Base-by-base conservation (phyloP, 2,888 invertebrate species). In the Erannis defoliaria region DNA sequence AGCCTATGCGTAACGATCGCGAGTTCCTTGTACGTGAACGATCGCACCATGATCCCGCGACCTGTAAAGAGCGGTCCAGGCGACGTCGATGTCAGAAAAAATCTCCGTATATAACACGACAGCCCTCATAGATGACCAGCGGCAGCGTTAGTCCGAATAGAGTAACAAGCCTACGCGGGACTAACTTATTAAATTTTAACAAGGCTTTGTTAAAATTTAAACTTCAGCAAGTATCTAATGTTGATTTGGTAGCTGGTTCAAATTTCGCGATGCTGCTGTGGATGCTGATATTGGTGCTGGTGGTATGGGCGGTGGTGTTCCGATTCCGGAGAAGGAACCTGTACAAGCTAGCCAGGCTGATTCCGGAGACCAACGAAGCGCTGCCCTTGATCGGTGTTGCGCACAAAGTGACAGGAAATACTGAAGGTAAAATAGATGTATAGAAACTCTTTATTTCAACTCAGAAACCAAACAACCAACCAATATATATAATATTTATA, bases 321-420 rank as follows among this genome's bases (percentile, higher is more conserved):
- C 77, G 82, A 71, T 84, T 76, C 45, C 76, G 71, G 37, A 80
- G 88, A 57, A 78, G 88, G 64, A 73, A 80, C 37, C 77, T 90
- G 81, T 83, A 85, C 56, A 72, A 78, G 61, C 60, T 91, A 35
- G 88, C 89, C 1, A 67, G 79, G 0, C 66, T 50, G 3, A 71
- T 87, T 46, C 80, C 80, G 1, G 58, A 26, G 1, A 35, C 77
- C 0, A 64, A 72, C 1, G 66, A 64, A 1, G 76, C 80, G 12
- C 43, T 84, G 19, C 89, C 89, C 0, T 1, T 85, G 1, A 69
- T 89, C n/a, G 90, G 90, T 1, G 14, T 86, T 12, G 79, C 86
- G 6, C 82, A 84, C 42, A 72, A 51, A 5, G 35, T 90, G 3
- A 21, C 68, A 2, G 90, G 90, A 6, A 74, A 65, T 58, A 82